These are phyloP conservation scores for Anhinga anhinga DNA, from an alignment of 2,113 vertebrate genomes.

Conservation along the genomic window DNA sequence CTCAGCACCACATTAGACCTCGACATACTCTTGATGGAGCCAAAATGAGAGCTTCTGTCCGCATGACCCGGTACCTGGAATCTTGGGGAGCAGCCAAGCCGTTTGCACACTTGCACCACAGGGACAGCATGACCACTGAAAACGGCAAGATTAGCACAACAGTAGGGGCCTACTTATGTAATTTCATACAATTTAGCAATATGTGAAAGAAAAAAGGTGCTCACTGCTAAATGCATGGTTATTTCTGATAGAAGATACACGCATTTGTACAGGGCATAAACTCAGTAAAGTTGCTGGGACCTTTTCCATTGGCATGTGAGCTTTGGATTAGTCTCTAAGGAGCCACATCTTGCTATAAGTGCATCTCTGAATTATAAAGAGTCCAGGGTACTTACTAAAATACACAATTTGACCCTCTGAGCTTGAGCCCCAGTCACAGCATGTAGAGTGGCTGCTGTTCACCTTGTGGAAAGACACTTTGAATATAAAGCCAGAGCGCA, in stretches of 20 bases:
- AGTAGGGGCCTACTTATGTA: constrained; percentile 72
- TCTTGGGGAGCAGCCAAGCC: constrained; percentile 98
- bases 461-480: not conserved
- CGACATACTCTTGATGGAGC: constrained; percentile 85
- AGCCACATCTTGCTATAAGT: not conserved
- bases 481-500: not conserved
- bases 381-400: not conserved
- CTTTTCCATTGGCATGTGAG: not conserved
- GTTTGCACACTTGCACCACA: constrained; percentile 94
- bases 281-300: not conserved
- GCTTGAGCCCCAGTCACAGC: not conserved
- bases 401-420: not conserved
- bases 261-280: not conserved
- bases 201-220: not conserved
- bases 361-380: not conserved
- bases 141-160: constrained; percentile 96
- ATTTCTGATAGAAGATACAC: not conserved
- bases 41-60: constrained; percentile 95
- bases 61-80: constrained; percentile 97
- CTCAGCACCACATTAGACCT: constrained; percentile 88
- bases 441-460: not conserved
- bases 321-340: not conserved
- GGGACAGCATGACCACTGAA: constrained; percentile 98
- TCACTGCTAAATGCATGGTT: not conserved
- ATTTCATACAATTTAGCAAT: not conserved